Evolutionary conservation across 2,797 vertebrate species (phyloP), one percentile per base, ranked within the genome.

Genomic region (Ctenochaetus hawaiiensis): DNA sequence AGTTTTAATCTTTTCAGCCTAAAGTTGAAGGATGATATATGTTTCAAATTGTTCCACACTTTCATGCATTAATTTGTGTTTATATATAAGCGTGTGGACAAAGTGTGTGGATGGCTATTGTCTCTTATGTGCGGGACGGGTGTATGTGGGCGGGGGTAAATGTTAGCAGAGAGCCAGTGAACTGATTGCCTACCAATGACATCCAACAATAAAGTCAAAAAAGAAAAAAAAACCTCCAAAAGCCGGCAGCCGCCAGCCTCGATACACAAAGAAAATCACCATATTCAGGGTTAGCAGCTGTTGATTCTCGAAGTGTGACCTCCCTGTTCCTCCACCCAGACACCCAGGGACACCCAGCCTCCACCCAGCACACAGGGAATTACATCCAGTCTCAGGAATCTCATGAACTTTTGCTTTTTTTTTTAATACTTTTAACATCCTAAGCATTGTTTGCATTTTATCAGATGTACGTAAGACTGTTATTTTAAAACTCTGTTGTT

Each of bases 231-330:
- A 34, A 12, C 41, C 59, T 54, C 39, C 47, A 54, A 57, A 71
- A 82, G 54, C 45, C 17, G 53, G 74, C 87, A 92, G 89, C 87
- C 78, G 66, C 80, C 85, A 52, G 80, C 75, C 85, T 82, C 34
- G 0, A 9, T 47, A 17, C 83, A 95, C 93, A 95, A 94, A 93
- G 86, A 80, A 82, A 90, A 92, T 91, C 89, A 85, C 49, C 91
- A 89, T 91, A 89, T 92, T 90, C 88, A 86, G 82, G 90, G 85
- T 86, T 83, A 90, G 92, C 94, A 95, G 94, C 95, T 95, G 95
- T 90, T 93, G 90, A 92, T 92, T 91, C 80, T 79, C 74, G 66
- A 73, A 83, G 84, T 78, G 85, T 90, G 91, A 90, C 90, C 91
- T 89, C 75, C 64, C 41, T 44, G 56, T 51, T 72, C 63, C 85